These are phyloP conservation scores for Aethina tumida DNA, from an alignment of 1,140 invertebrate genomes.

Conservation along the genomic window DNA sequence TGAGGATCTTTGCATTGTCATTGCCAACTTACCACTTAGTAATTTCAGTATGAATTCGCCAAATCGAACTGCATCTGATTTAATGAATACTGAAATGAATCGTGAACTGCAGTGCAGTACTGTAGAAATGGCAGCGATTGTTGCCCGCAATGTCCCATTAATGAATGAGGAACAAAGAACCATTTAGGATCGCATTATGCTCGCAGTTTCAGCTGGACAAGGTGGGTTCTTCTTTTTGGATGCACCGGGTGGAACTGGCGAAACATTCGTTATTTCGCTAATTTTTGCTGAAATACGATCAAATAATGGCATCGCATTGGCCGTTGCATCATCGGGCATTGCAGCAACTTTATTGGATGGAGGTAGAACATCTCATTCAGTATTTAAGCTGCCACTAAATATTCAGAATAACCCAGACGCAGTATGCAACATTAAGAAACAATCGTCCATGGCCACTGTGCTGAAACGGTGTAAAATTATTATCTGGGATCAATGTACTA, in stretches of 20 bases:
- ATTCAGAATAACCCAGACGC: conserved; percentile 14
- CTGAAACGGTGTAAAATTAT: conserved; percentile 17
- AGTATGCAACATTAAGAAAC: conserved; percentile 23
- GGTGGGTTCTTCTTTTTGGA: conserved; percentile 22
- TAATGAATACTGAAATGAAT: no score
- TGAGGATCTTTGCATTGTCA: no score
- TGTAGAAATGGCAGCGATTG: conserved; percentile 17
- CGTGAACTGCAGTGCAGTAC: conserved; percentile 7
- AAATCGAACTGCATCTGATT: no score
- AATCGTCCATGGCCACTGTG: conserved; percentile 23
- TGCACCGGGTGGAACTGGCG: conserved; percentile 31
- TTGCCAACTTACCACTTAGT: no score
- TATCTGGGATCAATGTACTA: conserved; percentile 26
- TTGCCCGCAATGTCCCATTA: conserved; percentile 15
- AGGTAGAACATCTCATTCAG: conserved; percentile 34
- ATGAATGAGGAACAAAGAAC: conserved; percentile 15
- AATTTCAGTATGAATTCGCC: no score
- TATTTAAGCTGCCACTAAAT: conserved; percentile 31
- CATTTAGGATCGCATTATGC: conserved; percentile 19
- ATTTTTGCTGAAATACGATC: conserved; percentile 24
- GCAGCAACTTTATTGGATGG: conserved; percentile 36
- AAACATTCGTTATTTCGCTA: conserved; percentile 32
- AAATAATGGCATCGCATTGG: conserved; percentile 25
- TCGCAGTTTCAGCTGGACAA: no score
- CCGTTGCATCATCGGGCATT: conserved; percentile 38